Evolutionary conservation across 1,140 invertebrate species (phyloP), one percentile per base, ranked within the genome.

Genomic region (Ectropis grisescens): DNA sequence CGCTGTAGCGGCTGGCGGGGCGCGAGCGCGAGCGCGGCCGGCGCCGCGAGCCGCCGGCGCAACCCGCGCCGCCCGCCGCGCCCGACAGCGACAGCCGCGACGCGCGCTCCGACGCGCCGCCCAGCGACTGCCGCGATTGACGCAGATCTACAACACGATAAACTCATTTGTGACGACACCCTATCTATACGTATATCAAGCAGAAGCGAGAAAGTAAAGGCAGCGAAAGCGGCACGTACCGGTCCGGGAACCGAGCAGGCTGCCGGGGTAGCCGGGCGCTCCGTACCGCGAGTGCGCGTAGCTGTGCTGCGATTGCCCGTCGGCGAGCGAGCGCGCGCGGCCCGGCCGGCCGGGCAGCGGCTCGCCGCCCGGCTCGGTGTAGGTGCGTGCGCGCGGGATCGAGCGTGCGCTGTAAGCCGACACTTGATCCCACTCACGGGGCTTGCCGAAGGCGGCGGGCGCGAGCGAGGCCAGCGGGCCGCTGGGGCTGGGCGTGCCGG

Each of bases 381-480:
- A 91, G 84, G 81, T 92, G 92, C 78, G 95, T 91, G 50, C 92
- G 35, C 94, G 81, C n/a, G 93, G 93, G 66, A 95, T 93, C 40
- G 92, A 95, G 54, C 94, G 85, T 37, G 91, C 91, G 66, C 94
- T 96, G 72, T 96, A 96, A 10, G 92, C 92, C 1, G 94, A 96
- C 9, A 95, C 89, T 76, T 95, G 94, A 81, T 97, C 95, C 94
- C 94, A 96, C 74, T 97, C 94, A 84, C 88, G 92, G 65, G 91
- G 91, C 50, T 89, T 87, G 66, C 91, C 93, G 72, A 92, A 94
- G 34, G 91, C 91, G 49, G 88, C 90, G 6, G 89, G 89, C n/a
- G 93, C 91, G 58, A 94, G 85, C 5, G 92, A 93, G n/a, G 92
- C 91, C 30, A 94, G 75, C 2, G 91, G 91, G 19, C 90, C 91